phyloP scores from a whole-genome alignment of 2,113 vertebrate genomes.

The Mus musculus region DNA sequence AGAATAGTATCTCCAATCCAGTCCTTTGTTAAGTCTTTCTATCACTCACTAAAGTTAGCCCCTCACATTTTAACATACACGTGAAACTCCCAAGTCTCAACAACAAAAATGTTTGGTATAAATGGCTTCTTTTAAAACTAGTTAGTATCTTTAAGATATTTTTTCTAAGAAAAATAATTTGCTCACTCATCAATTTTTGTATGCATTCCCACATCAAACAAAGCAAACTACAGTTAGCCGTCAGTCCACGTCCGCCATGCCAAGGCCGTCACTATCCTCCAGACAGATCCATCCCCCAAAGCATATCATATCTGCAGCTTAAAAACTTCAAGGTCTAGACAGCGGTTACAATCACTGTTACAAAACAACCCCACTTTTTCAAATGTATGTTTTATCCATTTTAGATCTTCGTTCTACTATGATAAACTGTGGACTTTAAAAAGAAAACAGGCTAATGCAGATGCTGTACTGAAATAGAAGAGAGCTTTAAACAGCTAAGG shows the following conservation, averaged over 20 bases:
- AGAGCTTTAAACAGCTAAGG: slow-evolving; percentile 31
- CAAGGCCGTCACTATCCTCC: slow-evolving; percentile 29
- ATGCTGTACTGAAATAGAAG: slow-evolving; percentile 31
- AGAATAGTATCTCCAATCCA: background rate
- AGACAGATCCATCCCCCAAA: slow-evolving; percentile 39
- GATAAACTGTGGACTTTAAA: slow-evolving; percentile 35
- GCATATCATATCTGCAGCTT: slow-evolving; percentile 32
- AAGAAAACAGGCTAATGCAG: slow-evolving; percentile 8
- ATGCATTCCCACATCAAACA: slow-evolving; percentile 22
- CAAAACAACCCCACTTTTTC: slow-evolving; percentile 42
- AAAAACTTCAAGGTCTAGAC: slow-evolving; percentile 43
- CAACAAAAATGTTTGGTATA: background rate
- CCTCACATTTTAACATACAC: slow-evolving; percentile 49
- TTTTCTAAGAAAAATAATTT: slow-evolving; percentile 55
- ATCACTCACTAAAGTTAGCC: slow-evolving; percentile 11
- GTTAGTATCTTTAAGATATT: slow-evolving; percentile 29
- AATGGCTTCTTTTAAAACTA: slow-evolving; percentile 54
- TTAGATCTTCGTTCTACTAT: slow-evolving; percentile 12
- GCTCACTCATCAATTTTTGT: slow-evolving; percentile 17
- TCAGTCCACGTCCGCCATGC: background rate
- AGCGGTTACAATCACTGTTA: background rate
- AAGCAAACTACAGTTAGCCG: slow-evolving; percentile 28
- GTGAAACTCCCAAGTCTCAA: slow-evolving; percentile 7
- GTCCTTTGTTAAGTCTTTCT: background rate
- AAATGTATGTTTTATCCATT: slow-evolving; percentile 46